Evolutionary conservation across 1,140 invertebrate genomes (phyloP).

Genomic region (Pogonomyrmex barbatus): DNA sequence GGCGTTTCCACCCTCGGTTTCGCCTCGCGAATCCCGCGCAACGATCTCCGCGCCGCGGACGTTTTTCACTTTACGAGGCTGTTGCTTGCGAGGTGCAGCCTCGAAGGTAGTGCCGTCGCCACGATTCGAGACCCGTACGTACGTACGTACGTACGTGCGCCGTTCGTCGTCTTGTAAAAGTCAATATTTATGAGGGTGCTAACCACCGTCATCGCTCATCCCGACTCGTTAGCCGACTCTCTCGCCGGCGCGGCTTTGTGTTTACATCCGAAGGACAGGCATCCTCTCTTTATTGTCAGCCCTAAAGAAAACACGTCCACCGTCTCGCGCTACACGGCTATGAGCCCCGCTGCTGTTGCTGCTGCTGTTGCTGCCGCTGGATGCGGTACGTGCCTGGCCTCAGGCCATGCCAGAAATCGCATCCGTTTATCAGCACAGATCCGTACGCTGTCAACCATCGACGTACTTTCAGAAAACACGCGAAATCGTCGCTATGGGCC

Average conservation of each 20-base stretch:
- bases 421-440: constrained; percentile 51
- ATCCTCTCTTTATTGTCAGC: constrained; percentile 72
- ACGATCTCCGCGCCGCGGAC: constrained; percentile 67
- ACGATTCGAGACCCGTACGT: constrained; percentile 26
- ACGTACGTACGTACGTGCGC: not conserved
- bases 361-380: constrained; percentile 21
- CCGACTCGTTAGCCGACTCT: constrained; percentile 78
- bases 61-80: constrained; percentile 79
- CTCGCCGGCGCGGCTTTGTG: constrained; percentile 69
- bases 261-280: constrained; percentile 76
- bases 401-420: constrained; percentile 37
- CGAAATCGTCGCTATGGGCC: not conserved
- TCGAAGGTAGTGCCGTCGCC: constrained; percentile 5
- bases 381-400: constrained; percentile 34
- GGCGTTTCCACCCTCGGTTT: constrained; percentile 70
- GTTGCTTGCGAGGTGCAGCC: constrained; percentile 50
- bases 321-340: constrained; percentile 6
- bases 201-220: constrained; percentile 82
- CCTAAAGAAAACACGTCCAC: constrained; percentile 73
- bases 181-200: constrained; percentile 83
- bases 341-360: not conserved
- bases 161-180: constrained; percentile 77
- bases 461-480: constrained; percentile 8
- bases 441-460: not conserved
- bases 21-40: constrained; percentile 66